These are phyloP conservation scores for Neomonachus schauinslandi DNA, from an alignment of 2,113 vertebrate species.

Conservation along the genomic window DNA sequence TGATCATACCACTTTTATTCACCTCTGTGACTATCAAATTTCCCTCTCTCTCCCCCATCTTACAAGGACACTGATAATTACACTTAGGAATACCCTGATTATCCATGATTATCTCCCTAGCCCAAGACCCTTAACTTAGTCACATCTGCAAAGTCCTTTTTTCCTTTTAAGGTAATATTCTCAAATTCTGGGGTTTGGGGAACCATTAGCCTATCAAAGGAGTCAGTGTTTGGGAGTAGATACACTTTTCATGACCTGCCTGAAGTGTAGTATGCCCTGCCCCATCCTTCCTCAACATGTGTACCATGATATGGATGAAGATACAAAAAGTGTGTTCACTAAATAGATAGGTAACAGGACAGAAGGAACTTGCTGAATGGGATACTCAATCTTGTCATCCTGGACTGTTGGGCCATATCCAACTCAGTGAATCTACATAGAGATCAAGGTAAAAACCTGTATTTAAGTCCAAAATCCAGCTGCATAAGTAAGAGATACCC, in stretches of 20 bases:
- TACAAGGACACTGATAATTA: no score
- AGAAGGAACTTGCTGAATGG: background rate
- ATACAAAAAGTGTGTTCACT: background rate
- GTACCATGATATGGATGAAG: background rate
- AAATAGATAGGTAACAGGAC: no score
- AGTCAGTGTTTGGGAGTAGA: background rate
- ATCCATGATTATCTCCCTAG: background rate
- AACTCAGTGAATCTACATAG: background rate
- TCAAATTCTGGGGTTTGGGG: no score
- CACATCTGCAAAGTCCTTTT: background rate
- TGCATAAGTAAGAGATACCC: accelerated
- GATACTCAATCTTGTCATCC: background rate
- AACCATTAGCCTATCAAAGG: background rate
- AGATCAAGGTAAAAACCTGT: background rate
- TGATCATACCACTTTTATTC: background rate
- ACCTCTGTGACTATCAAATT: background rate
- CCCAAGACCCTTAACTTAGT: background rate
- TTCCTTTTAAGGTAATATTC: no score
- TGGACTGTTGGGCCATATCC: background rate
- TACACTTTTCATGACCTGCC: background rate
- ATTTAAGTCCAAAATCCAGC: background rate
- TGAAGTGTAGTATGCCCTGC: background rate
- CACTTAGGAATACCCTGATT: background rate
- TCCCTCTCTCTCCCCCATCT: background rate
- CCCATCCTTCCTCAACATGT: background rate